Conservation (phyloP, 2,797 vertebrate genomes). For the Tinamus major region DNA sequence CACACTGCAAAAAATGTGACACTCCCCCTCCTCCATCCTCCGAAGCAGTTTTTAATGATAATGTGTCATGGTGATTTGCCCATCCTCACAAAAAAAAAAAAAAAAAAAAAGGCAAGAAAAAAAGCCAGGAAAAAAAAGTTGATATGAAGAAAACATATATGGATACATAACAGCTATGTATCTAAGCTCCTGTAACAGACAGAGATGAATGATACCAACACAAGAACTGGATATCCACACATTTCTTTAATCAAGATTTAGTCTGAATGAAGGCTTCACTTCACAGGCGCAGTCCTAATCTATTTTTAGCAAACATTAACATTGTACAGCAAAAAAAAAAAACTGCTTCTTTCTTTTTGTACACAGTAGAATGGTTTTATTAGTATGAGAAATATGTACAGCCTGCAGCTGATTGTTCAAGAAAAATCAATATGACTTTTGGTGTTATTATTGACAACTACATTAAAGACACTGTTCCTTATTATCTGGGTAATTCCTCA, state of each 20-base stretch:
- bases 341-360: slow-evolving; percentile 28
- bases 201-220: not conserved
- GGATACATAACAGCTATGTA: not conserved
- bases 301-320: slow-evolving; percentile 52
- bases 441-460: slow-evolving; percentile 63
- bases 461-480: slow-evolving; percentile 55
- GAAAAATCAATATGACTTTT: slow-evolving; percentile 73
- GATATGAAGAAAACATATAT: not conserved
- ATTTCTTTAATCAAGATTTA: slow-evolving; percentile 68
- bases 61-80: not conserved
- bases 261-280: slow-evolving; percentile 48
- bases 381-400: slow-evolving; percentile 16
- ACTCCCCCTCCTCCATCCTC: not conserved
- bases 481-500: slow-evolving; percentile 50
- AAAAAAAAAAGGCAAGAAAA: no score
- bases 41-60: slow-evolving; percentile 38
- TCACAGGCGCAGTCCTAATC: not conserved
- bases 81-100: not conserved
- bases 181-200: not conserved
- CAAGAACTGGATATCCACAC: not conserved
- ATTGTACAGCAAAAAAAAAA: slow-evolving; percentile 9
- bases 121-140: not conserved
- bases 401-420: slow-evolving; percentile 34
- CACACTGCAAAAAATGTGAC: slow-evolving; percentile 52
- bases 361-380: slow-evolving; percentile 19